A percentile compares a stretch with the other conserved stretches of the same genome.
Conservation (phyloP, 2,113 vertebrate species). For the Prunella fulvescens region DNA sequence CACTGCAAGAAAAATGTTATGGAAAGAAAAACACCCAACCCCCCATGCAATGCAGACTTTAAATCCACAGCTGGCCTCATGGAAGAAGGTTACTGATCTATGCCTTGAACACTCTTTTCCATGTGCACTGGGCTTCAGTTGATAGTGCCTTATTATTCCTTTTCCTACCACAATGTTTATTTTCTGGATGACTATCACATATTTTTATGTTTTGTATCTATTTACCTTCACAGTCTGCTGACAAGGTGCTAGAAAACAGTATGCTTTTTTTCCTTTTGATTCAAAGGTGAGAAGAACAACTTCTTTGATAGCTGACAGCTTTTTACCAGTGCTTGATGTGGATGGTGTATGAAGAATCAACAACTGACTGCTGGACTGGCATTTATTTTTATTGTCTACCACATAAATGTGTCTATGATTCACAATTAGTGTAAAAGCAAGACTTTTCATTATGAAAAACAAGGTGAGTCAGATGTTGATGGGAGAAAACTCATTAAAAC, state of each 20-base stretch:
- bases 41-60: background rate
- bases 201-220: background rate
- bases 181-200: background rate
- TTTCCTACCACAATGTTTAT: background rate
- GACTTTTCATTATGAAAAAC: background rate
- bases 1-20: background rate
- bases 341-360: background rate
- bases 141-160: background rate
- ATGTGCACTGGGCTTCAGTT: background rate
- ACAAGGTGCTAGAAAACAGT: background rate
- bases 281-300: background rate
- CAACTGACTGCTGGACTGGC: background rate
- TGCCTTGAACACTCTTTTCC: background rate
- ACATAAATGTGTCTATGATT: background rate
- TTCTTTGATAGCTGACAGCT: background rate
- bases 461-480: background rate
- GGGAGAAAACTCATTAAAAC: background rate
- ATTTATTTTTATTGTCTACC: background rate
- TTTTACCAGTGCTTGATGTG: background rate
- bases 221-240: background rate
- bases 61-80: background rate
- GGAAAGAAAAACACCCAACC: background rate
- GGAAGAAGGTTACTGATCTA: background rate
- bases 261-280: background rate
- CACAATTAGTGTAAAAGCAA: background rate